Conservation (phyloP, 23 tunicate genomes). For the Trididemnum clinides region DNA sequence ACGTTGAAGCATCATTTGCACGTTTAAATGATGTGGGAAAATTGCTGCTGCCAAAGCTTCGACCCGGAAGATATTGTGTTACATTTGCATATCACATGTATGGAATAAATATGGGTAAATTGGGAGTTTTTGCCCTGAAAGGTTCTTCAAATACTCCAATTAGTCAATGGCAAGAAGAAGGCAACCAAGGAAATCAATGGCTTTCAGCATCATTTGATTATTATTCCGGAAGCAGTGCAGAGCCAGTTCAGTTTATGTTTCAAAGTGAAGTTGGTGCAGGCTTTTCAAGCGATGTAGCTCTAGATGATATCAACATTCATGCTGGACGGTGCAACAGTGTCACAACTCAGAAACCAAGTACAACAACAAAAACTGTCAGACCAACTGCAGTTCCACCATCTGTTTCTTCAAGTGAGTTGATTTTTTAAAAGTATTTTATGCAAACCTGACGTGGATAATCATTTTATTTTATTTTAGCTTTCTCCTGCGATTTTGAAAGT, state of each 20-base stretch:
- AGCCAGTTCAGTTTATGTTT: slow-evolving; percentile 48
- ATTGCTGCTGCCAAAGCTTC: slow-evolving; percentile 53
- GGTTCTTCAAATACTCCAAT: not conserved
- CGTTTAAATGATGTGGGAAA: slow-evolving; percentile 41
- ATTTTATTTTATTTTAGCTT: slow-evolving; percentile 22
- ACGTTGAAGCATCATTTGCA: slow-evolving; percentile 80
- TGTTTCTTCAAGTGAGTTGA: slow-evolving; percentile 15
- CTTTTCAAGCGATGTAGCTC: slow-evolving; percentile 80
- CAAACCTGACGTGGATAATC: not conserved
- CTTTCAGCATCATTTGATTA: slow-evolving; percentile 40
- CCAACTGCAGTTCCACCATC: slow-evolving; percentile 29
- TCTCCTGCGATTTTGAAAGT: slow-evolving; percentile 70
- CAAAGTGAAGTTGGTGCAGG: slow-evolving; percentile 69
- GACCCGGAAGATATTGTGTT: slow-evolving; percentile 66
- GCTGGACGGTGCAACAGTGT: slow-evolving; percentile 42
- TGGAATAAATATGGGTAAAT: slow-evolving; percentile 63
- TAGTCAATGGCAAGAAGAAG: slow-evolving; percentile 26
- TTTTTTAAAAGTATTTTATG: not conserved
- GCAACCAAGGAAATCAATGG: slow-evolving; percentile 79
- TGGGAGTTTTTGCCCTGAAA: slow-evolving; percentile 27
- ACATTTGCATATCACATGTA: slow-evolving; percentile 71
- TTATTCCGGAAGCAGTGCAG: not conserved
- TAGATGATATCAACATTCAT: slow-evolving; percentile 65
- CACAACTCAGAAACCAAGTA: not conserved
- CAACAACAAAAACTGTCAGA: slow-evolving; percentile 49